Conservation (phyloP, 1,140 invertebrate species). For the Whitmania pigra region DNA sequence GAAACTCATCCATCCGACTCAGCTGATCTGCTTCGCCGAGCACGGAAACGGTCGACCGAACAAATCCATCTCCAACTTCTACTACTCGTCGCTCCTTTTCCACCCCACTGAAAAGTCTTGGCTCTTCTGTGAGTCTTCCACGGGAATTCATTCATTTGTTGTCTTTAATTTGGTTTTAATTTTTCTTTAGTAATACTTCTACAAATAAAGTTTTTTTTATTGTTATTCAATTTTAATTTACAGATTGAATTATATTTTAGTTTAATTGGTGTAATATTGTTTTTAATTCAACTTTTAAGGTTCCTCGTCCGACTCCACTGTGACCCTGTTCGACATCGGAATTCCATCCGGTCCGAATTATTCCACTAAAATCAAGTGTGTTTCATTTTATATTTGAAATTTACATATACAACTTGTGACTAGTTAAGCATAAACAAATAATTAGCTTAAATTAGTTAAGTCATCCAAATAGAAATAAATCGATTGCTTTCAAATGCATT, state of each 20-base stretch:
- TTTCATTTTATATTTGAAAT: neutral
- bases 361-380: slow-evolving; percentile 4
- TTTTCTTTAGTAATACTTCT: no score
- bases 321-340: slow-evolving; percentile 44
- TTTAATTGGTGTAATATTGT: slow-evolving; percentile 5
- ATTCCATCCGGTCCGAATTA: slow-evolving; percentile 36
- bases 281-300: slow-evolving; percentile 31
- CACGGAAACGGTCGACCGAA: slow-evolving; percentile 26
- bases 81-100: slow-evolving; percentile 42
- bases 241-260: no score
- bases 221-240: neutral
- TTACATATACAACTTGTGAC: no score
- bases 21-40: slow-evolving; percentile 35
- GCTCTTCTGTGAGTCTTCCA: slow-evolving; percentile 43
- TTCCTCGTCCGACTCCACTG: slow-evolving; percentile 40
- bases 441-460: neutral
- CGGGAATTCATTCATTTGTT: no score
- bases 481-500: neutral
- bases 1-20: slow-evolving; percentile 36
- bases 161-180: no score
- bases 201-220: neutral
- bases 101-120: slow-evolving; percentile 40
- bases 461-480: neutral
- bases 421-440: neutral
- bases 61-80: slow-evolving; percentile 29